Evolutionary conservation across 2,113 vertebrate species (phyloP), one percentile per base, ranked within the genome.

Genomic region (Gadus chalcogrammus): DNA sequence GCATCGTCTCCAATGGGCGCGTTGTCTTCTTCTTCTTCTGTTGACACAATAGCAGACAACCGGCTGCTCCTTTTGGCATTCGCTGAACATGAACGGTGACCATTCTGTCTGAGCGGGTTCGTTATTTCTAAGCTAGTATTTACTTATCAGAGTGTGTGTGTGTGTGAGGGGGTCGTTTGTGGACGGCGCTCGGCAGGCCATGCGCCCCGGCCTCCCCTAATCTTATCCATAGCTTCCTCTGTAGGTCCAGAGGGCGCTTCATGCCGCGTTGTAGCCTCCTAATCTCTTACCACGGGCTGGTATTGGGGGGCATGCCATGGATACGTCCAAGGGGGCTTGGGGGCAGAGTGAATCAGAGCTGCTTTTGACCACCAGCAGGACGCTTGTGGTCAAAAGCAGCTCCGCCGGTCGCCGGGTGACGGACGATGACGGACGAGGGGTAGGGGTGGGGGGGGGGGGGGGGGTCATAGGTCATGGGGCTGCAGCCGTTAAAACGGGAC

Each of bases 341-440:
- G 12, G 12, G 22, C 61, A 24, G 15, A 62, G 77, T 81, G 82
- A 77, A 75, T 68, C 67, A 64, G 78, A 75, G 76, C 88, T 85
- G 84, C 88, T 20, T 20, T 20, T 20, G 78, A 71, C 62, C 28
- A 24, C 24, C 1, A 38, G 60, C 67, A 15, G 4, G 69, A 69
- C 78, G 68, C 74, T 35, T 22, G 67, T 70, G 71, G 79, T 88
- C 88, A 90, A 90, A 82, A 81, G 83, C 83, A 76, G 70, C 68
- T 76, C 84, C 87, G 86, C 89, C 79, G 83, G 79, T 71, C 28
- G 55, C 0, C 53, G 67, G 65, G 70, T 86, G 86, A 90, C 77
- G 82, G 86, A 86, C 17, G 84, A 87, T 86, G 89, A 90, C 86
- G 77, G 87, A 91, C 83, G 86, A 79, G 68, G 73, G 24, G 24